A percentile compares a stretch with the other conserved stretches of the same genome.
phyloP scores from a whole-genome alignment of 1,140 invertebrate species.

The Drosophila arizonae region DNA sequence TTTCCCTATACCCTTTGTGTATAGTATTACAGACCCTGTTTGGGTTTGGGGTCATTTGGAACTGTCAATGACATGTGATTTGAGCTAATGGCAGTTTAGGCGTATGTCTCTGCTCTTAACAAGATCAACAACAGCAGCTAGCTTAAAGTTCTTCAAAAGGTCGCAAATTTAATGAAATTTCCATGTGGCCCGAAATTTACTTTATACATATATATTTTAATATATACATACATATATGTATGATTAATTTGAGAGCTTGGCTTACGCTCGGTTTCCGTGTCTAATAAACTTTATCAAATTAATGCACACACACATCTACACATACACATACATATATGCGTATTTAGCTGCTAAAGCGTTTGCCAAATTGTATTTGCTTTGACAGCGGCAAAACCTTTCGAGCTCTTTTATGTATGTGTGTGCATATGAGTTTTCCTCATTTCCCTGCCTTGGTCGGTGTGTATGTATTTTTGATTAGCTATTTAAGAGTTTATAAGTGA shows the following conservation, averaged over 20 bases:
- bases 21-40: constrained; percentile 21
- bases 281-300: constrained; percentile 66
- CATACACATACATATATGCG: constrained; percentile 1
- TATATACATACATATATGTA: constrained; percentile 25
- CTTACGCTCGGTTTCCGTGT: constrained; percentile 20
- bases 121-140: constrained; percentile 20
- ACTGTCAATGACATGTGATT: constrained; percentile 76
- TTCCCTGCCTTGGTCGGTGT: constrained; percentile 29
- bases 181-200: constrained; percentile 35
- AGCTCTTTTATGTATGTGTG: background rate
- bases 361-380: constrained; percentile 25
- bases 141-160: constrained; percentile 43
- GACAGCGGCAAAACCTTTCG: constrained; percentile 2
- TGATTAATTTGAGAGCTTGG: constrained; percentile 63
- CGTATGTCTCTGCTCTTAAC: constrained; percentile 33
- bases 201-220: background rate
- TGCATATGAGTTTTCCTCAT: constrained; percentile 25
- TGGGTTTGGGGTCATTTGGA: constrained; percentile 55
- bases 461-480: constrained; percentile 79
- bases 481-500: constrained; percentile 40
- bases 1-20: background rate
- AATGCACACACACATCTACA: constrained; percentile 4
- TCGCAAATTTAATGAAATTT: constrained; percentile 70
- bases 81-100: constrained; percentile 76
- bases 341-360: background rate